Base-by-base conservation (phyloP, 2,888 invertebrate species). In the Listrodromus nycthemerus region DNA sequence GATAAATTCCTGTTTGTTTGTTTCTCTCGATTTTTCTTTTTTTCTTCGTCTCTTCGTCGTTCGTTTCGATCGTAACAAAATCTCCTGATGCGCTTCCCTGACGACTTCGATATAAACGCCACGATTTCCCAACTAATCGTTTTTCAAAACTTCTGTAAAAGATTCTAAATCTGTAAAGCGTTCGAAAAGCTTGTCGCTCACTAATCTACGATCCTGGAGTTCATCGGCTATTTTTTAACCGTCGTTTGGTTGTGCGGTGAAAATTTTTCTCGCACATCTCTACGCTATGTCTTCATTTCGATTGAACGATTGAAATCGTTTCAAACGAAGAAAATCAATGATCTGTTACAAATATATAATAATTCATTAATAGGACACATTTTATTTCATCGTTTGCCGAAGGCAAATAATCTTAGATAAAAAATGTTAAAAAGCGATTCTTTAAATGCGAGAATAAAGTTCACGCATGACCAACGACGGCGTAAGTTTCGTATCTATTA, bases 161-260 rank as follows among this genome's bases (percentile, higher is more conserved):
- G 79, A 88, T 67, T 86, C 77, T 77, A 85, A 85, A 87, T 76
- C 83, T 85, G 86, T 85, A 89, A 88, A 88, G 84, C 87, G 80
- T 50, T 89, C 86, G 74, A 88, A 87, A 87, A 86, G 83, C 85
- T 87, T 80, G 69, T 69, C 55, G 74, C 66, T 67, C 45, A 27
- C 83, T 83, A 80, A 66, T 75, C 73, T 69, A 79, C 73, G 58
- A 10, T 41, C 13, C 66, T 58, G 71, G 71, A 77, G 82, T 82
- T 73, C 61, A n/a, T 75, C 70, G 78, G 78, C 61, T 66, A n/a
- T 61, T 71, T 55, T 45, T 13, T 33, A 74, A 41, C 69, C 81
- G 58, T 61, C 52, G 63, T 70, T 69, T 7, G 52, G 24, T 74
- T 74, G 78, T 66, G 55, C 55, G 8, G 30, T 13, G 33, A 69